These are phyloP conservation scores for Oncorhynchus gorbuscha DNA, from an alignment of 2,113 vertebrate genomes.

Conservation along the genomic window DNA sequence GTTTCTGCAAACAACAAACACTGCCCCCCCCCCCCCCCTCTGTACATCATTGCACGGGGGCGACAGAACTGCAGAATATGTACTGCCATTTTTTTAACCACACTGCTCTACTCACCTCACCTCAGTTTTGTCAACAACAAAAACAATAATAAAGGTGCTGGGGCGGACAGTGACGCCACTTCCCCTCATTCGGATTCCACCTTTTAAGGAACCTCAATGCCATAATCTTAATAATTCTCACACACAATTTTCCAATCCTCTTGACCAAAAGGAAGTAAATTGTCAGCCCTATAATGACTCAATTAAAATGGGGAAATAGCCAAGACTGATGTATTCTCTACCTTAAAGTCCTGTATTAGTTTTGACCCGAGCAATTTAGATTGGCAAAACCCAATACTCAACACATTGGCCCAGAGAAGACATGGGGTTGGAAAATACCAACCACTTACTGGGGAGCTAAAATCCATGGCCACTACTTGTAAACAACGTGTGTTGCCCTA, in stretches of 20 bases:
- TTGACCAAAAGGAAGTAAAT: conserved; percentile 53
- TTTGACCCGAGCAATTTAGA: conserved; percentile 56
- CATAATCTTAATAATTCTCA: conserved; percentile 41
- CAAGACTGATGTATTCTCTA: conserved; percentile 42
- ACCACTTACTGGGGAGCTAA: neutral
- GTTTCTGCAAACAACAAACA: too few species aligned
- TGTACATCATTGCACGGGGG: too few species aligned
- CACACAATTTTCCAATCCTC: conserved; percentile 48
- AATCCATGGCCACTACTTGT: too few species aligned
- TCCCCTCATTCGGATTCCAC: neutral
- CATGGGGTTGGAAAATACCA: conserved; percentile 20
- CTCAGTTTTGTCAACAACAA: too few species aligned
- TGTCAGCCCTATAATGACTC: conserved; percentile 63
- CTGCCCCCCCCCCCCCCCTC: too few species aligned
- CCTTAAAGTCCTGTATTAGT: conserved; percentile 56
- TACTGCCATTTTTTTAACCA: too few species aligned
- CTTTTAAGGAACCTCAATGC: neutral
- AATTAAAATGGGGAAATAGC: conserved; percentile 66
- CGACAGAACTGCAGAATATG: too few species aligned
- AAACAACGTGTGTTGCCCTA: too few species aligned
- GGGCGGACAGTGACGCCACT: too few species aligned
- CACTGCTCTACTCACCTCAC: too few species aligned
- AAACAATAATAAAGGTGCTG: too few species aligned
- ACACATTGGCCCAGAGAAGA: conserved; percentile 22
- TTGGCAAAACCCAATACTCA: conserved; percentile 43